Evolutionary conservation across 2,888 invertebrate species (phyloP), one percentile per base, ranked within the genome.

Genomic region (Diachrysia chrysitis): DNA sequence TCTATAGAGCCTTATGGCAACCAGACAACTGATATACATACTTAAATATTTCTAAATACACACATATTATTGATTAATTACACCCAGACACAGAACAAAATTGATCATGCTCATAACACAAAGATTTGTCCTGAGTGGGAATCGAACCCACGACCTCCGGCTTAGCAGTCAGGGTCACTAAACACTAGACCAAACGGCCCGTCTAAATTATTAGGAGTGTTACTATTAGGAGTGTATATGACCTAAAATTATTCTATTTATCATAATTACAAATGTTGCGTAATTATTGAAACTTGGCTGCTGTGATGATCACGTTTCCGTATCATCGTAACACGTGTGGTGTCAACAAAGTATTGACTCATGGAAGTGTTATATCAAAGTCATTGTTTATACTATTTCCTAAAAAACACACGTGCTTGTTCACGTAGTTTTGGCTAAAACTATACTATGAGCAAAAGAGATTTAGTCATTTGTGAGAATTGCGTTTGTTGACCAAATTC

Each of bases 281-380:
- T 64, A 76, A 79, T 53, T 32, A 35, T 29, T 60, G 19, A 17
- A 60, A 62, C 58, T 66, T 77, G 80, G 65, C 78, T 62, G 35
- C 65, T 63, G 42, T 14, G 9, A 9, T 23, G 23, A 63, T 78
- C 78, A 78, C 78, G 78, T 80, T 79, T 66, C 17, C 16, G 51
- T 46, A 67, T 59, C 23, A 61, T 23, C 35, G 19, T 25, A 25
- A 55, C 78, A 79, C 80, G 78, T 72, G 73, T 54, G 21, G 21
- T 23, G 48, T 19, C 48, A 51, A 21, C 19, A 21, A 21, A 21
- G 48, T 51, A 21, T 51, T 51, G 48, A 51, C 19, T 51, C 48
- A 51, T 51, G 19, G 48, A 51, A 42, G n/a, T n/a, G n/a, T 42
- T n/a, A n/a, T 5, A 42, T 4, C n/a, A 6, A 42, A 42, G 6